A percentile compares a stretch with the other conserved stretches of the same genome.
Evolutionary conservation across 2,797 vertebrate species (phyloP).

Genomic region (Orestias chungarensis): DNA sequence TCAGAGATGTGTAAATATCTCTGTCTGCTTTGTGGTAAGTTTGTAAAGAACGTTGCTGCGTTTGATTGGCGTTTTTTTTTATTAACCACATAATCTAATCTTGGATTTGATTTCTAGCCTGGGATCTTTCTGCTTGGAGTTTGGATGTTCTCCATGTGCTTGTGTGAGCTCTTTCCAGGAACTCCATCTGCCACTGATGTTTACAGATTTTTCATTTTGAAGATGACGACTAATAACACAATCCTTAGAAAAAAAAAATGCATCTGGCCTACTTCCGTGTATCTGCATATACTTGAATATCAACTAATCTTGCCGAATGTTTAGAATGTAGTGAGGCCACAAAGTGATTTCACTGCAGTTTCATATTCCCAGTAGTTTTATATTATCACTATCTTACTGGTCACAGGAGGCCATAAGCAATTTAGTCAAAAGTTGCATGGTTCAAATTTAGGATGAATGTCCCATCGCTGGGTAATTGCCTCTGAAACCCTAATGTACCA

Average conservation of each 20-base stretch:
- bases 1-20: conserved; percentile 20
- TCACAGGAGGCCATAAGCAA: conserved; percentile 60
- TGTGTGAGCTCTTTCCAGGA: background rate
- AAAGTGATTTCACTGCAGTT: conserved; percentile 21
- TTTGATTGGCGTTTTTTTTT: background rate
- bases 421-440: conserved; percentile 68
- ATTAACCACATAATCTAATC: background rate
- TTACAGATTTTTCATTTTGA: background rate
- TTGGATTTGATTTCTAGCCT: background rate
- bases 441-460: conserved; percentile 61
- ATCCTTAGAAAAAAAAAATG: background rate
- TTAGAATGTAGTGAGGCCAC: conserved; percentile 1
- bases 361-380: conserved; percentile 41
- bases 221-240: background rate
- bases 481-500: conserved; percentile 61
- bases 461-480: conserved; percentile 62
- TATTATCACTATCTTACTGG: conserved; percentile 43
- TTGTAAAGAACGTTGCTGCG: background rate
- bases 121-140: background rate
- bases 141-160: background rate
- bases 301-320: background rate
- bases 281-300: background rate
- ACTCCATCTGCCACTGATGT: background rate
- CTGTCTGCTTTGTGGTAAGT: conserved; percentile 12
- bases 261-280: background rate